These are phyloP conservation scores for Amniataba percoides DNA, from an alignment of 2,797 vertebrate species.

Conservation along the genomic window DNA sequence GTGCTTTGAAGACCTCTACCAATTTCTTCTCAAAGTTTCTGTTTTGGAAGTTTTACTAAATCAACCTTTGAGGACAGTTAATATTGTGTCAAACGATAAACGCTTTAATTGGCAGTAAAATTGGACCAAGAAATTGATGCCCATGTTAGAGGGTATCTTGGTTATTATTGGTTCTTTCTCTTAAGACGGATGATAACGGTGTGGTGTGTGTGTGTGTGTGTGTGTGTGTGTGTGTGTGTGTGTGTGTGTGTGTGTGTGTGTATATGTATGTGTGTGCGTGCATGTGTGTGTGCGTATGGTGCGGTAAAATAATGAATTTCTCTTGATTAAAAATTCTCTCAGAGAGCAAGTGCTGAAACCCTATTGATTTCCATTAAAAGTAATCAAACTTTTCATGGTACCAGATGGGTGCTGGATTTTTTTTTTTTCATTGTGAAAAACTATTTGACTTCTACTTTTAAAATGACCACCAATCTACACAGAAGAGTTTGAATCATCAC, in stretches of 20 bases:
- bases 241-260: constrained; percentile 27
- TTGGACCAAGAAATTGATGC: constrained; percentile 26
- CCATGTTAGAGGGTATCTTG: constrained; percentile 40
- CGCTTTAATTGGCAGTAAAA: constrained; percentile 52
- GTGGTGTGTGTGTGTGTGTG: constrained; percentile 21
- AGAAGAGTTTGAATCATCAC: constrained; percentile 65
- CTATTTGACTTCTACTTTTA: constrained; percentile 77
- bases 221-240: constrained; percentile 9
- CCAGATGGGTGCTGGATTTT: constrained; percentile 65
- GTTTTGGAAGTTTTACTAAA: constrained; percentile 62
- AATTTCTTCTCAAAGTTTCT: constrained; percentile 52
- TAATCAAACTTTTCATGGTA: constrained; percentile 85
- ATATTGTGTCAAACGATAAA: constrained; percentile 53
- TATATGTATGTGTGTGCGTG: constrained; percentile 15
- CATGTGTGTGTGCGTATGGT: constrained; percentile 11
- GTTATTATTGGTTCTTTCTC: constrained; percentile 61
- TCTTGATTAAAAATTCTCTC: constrained; percentile 84
- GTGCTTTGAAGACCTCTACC: constrained; percentile 51
- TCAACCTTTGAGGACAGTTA: constrained; percentile 50
- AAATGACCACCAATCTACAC: constrained; percentile 72
- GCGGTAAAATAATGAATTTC: constrained; percentile 82
- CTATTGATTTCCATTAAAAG: constrained; percentile 89
- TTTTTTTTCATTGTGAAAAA: constrained; percentile 68
- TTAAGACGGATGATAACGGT: constrained; percentile 34
- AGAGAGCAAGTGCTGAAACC: constrained; percentile 73